These are phyloP conservation scores for Leucophenga maculata DNA, from an alignment of 2,888 invertebrate species.

Conservation along the genomic window DNA sequence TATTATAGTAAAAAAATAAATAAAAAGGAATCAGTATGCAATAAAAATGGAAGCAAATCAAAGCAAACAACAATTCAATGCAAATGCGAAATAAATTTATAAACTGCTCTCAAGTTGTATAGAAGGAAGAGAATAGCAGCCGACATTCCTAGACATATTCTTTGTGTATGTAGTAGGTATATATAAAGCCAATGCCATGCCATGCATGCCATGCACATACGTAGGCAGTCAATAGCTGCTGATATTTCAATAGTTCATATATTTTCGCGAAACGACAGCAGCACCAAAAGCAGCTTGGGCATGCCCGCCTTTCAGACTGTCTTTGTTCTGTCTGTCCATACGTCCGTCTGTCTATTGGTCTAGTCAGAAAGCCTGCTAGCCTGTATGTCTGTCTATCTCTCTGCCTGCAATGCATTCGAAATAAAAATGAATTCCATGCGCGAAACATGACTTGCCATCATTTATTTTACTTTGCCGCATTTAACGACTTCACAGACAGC, in stretches of 20 bases:
- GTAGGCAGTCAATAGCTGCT: constrained; percentile 45
- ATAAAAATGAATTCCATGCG: constrained; percentile 61
- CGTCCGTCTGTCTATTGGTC: not conserved
- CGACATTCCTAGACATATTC: not conserved
- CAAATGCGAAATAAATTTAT: constrained; percentile 25
- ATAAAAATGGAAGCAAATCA: not conserved
- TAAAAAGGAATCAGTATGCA: not conserved
- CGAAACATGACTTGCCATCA: constrained; percentile 59
- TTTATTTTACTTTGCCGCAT: constrained; percentile 63
- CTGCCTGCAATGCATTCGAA: constrained; percentile 34
- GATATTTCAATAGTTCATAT: constrained; percentile 48
- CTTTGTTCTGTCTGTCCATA: not conserved
- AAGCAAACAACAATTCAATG: constrained; percentile 12
- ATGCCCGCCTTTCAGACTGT: no score
- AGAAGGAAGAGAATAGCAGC: not conserved
- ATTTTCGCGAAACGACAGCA: constrained; percentile 26
- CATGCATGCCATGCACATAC: not conserved
- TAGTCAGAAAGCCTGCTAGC: not conserved
- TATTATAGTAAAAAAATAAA: no score
- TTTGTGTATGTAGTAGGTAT: no score
- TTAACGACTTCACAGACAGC: constrained; percentile 58
- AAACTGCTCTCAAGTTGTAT: constrained; percentile 15
- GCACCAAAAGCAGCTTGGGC: no score
- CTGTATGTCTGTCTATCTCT: not conserved
- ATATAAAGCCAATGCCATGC: not conserved